Conservation (phyloP, 2,113 vertebrate genomes). For the Cyanistes caeruleus region DNA sequence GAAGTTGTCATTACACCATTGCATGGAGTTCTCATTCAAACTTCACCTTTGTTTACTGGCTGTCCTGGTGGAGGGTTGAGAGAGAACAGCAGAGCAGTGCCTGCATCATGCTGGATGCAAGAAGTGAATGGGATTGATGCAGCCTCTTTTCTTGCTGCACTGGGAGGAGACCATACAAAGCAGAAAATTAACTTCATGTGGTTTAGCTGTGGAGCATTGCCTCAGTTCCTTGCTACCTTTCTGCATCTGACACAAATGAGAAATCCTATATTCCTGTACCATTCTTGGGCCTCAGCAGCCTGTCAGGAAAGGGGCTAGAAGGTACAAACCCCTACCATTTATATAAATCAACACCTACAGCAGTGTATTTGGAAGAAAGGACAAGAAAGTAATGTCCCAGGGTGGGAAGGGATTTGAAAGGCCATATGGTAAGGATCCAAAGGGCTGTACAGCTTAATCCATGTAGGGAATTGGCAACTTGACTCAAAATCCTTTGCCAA, state of each 20-base stretch:
- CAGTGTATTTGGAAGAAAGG: neutral
- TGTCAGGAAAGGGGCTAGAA: neutral
- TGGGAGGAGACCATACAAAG: neutral
- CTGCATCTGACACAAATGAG: neutral
- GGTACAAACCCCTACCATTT: neutral
- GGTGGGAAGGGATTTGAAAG: neutral
- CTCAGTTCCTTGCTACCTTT: neutral
- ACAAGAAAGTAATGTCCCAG: neutral
- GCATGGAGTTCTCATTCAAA: neutral
- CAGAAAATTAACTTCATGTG: accelerated
- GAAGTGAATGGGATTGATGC: neutral
- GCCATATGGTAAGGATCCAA: neutral
- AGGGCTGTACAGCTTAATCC: neutral
- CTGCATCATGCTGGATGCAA: neutral
- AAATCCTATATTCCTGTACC: neutral
- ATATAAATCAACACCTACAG: neutral
- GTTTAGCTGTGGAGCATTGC: neutral
- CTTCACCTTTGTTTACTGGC: accelerated
- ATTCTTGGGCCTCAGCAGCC: neutral
- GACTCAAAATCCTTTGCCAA: neutral
- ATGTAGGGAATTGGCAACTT: neutral
- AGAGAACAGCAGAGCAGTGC: neutral
- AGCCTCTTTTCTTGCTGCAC: neutral
- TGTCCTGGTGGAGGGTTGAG: neutral
- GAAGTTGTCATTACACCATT: neutral